Evolutionary conservation across 2,888 invertebrate species (phyloP), one percentile per base, ranked within the genome.

Genomic region (Spisula subtruncata): DNA sequence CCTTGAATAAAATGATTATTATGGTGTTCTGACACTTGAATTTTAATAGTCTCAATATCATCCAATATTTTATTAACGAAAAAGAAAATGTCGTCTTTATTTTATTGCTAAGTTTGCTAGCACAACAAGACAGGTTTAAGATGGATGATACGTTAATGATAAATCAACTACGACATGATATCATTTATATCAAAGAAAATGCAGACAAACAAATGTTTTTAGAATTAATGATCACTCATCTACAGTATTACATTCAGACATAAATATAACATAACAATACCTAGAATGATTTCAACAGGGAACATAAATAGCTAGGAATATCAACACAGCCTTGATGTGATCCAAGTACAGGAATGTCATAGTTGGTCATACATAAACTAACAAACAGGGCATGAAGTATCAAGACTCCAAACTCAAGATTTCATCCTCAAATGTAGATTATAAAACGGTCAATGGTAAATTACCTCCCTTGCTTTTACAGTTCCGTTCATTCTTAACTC

Each of bases 161-260:
- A 75, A 75, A 75, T 75, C 35, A 75, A 75, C 75, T 75, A 75
- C 75, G 25, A 35, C 5, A 75, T 75, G 75, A 75, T 71, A 60
- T 71, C 71, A 75, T 75, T 75, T 32, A 32, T 75, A 32, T 75
- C 35, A 75, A 75, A 75, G 75, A 75, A 75, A n/a, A 32, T 35
- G 2, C 60, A 60, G n/a, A 18, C 35, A 32, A 32, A 75, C 75
- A 16, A n/a, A 75, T 32, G 32, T 75, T 75, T 14, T 75, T 14
- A 75, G 32, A 35, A 75, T 32, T 14, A 75, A 75, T 75, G 75
- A 75, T 35, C 35, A 75, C 75, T 32, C 75, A 75, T 75, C 75
- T 75, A 75, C 35, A 32, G 29, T 75, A 18, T 75, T 2, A 32
- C 75, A 75, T 29, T 16, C 75, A 75, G 35, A 75, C 75, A 75